Percentiles rank a stretch among this genome's conserved stretches.
These are phyloP conservation scores for Oeneis ivallda DNA, from an alignment of 2,888 invertebrate genomes.

Conservation along the genomic window DNA sequence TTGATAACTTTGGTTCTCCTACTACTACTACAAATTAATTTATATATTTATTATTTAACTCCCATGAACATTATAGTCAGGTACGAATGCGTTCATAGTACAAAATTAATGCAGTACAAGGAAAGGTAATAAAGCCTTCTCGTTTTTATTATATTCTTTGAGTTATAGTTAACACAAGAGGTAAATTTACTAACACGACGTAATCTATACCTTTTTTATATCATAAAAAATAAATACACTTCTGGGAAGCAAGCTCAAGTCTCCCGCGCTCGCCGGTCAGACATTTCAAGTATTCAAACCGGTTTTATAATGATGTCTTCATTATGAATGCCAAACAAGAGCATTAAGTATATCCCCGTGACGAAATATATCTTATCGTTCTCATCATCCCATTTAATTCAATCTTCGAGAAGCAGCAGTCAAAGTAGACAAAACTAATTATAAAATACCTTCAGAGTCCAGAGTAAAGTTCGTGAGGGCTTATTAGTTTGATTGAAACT, in stretches of 20 bases:
- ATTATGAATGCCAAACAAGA: conserved; percentile 69
- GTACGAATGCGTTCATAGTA: neutral
- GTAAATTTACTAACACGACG: conserved; percentile 2
- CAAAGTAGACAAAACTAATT: conserved; percentile 18
- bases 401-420: conserved; percentile 16
- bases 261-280: conserved; percentile 50
- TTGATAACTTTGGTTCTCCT: too few relatives aligned
- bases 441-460: conserved; percentile 21
- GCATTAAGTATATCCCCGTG: conserved; percentile 26
- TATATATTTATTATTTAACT: neutral
- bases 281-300: conserved; percentile 55
- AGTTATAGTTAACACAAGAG: conserved; percentile 6
- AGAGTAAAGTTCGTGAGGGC: conserved; percentile 16
- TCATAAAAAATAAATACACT: conserved; percentile 24
- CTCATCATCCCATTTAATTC: conserved; percentile 18
- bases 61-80: neutral
- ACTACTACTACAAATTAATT: too few relatives aligned
- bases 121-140: neutral
- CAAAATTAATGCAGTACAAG: neutral
- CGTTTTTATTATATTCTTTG: neutral
- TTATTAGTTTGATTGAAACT: conserved; percentile 33
- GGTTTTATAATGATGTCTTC: conserved; percentile 76
- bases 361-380: conserved; percentile 23
- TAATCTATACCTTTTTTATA: conserved; percentile 11
- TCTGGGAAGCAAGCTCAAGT: conserved; percentile 50